Conservation (phyloP, 2,113 vertebrate genomes). For the Lasiurus cinereus region DNA sequence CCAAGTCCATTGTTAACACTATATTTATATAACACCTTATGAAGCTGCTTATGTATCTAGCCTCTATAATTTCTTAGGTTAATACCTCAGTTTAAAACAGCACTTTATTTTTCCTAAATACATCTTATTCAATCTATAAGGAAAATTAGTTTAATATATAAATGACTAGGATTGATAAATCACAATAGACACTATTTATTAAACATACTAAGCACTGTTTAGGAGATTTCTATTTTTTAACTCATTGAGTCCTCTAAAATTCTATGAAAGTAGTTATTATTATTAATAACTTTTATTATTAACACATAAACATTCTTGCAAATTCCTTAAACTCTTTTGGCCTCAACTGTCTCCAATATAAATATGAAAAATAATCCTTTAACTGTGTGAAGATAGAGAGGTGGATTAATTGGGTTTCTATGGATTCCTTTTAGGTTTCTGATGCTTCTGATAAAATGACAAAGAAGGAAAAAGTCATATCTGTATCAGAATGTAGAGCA, state of each 20-base stretch:
- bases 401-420: background rate
- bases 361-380: constrained; percentile 9
- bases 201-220: background rate
- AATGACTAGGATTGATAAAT: background rate
- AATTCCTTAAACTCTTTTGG: background rate
- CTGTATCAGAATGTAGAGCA: background rate
- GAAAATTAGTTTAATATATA: constrained; percentile 2
- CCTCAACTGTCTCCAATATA: background rate
- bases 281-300: background rate
- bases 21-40: background rate
- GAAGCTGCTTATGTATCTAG: background rate
- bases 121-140: background rate
- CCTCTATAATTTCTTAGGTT: background rate
- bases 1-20: background rate
- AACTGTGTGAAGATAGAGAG: background rate
- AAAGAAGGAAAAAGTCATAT: constrained; percentile 2
- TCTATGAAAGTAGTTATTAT: background rate
- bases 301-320: background rate
- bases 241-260: background rate
- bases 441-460: background rate
- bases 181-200: background rate
- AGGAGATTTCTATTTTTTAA: background rate
- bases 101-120: constrained; percentile 30
- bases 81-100: constrained; percentile 9
- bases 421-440: constrained; percentile 34